phyloP scores from a whole-genome alignment of 2,888 invertebrate genomes.

The Eurois occulta region DNA sequence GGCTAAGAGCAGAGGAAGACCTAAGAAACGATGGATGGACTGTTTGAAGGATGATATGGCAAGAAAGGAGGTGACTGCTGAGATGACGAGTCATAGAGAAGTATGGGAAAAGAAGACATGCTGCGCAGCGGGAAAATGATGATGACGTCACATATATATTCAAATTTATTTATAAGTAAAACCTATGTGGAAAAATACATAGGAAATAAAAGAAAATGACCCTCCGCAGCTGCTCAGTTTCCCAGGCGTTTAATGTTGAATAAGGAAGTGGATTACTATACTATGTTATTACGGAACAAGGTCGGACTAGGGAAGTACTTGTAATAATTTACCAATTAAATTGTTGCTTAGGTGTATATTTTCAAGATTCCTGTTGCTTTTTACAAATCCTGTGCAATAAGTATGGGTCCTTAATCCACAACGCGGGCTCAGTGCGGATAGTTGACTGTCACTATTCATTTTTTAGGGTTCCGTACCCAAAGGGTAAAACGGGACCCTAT shows the following conservation, averaged over 20 bases:
- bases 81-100: too few relatives aligned
- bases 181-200: not conserved
- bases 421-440: not conserved
- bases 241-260: conserved; percentile 32
- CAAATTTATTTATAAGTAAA: not conserved
- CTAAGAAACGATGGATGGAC: too few relatives aligned
- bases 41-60: too few relatives aligned
- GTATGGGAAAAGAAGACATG: too few relatives aligned
- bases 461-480: too few relatives aligned
- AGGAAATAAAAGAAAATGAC: conserved; percentile 13
- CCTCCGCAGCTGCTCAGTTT: conserved; percentile 16
- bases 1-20: too few relatives aligned
- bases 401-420: not conserved
- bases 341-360: not conserved
- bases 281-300: conserved; percentile 17
- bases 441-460: too few relatives aligned
- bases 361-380: not conserved
- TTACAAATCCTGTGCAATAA: not conserved
- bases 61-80: too few relatives aligned
- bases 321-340: not conserved
- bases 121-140: too few relatives aligned
- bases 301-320: not conserved
- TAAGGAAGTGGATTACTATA: not conserved
- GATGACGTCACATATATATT: not conserved
- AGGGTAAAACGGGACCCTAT: too few relatives aligned